Conservation (phyloP, 2,888 invertebrate genomes). For the Patella depressa region DNA sequence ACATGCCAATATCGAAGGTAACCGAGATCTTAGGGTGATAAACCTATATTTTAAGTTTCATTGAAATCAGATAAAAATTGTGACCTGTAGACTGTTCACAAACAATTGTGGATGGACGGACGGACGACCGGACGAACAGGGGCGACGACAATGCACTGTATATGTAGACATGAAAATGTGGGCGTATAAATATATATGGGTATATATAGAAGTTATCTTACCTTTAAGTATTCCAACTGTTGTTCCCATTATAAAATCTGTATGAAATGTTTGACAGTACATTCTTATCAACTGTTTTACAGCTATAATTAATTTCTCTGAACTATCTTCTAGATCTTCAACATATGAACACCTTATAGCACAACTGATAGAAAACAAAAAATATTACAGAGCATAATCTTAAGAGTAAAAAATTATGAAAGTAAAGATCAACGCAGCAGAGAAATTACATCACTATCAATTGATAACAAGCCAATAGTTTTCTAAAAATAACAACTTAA, state of each 20-base stretch:
- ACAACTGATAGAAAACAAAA: constrained; percentile 31
- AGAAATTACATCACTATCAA: too few species aligned
- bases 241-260: constrained; percentile 63
- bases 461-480: too few species aligned
- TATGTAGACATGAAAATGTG: too few species aligned
- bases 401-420: neutral
- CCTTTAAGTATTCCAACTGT: constrained; percentile 41
- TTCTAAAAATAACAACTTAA: neutral
- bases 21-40: too few species aligned
- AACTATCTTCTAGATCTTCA: constrained; percentile 70
- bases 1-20: too few species aligned
- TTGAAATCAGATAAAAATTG: too few species aligned
- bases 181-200: neutral
- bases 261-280: constrained; percentile 85
- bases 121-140: too few species aligned
- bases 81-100: too few species aligned
- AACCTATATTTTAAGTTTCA: too few species aligned
- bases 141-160: too few species aligned
- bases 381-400: neutral
- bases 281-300: constrained; percentile 87
- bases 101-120: too few species aligned
- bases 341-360: constrained; percentile 49
- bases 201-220: constrained; percentile 13
- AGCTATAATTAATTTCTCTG: constrained; percentile 74
- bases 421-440: too few species aligned